These are phyloP conservation scores for Epiblema foenella DNA, from an alignment of 2,888 invertebrate genomes.

Conservation along the genomic window DNA sequence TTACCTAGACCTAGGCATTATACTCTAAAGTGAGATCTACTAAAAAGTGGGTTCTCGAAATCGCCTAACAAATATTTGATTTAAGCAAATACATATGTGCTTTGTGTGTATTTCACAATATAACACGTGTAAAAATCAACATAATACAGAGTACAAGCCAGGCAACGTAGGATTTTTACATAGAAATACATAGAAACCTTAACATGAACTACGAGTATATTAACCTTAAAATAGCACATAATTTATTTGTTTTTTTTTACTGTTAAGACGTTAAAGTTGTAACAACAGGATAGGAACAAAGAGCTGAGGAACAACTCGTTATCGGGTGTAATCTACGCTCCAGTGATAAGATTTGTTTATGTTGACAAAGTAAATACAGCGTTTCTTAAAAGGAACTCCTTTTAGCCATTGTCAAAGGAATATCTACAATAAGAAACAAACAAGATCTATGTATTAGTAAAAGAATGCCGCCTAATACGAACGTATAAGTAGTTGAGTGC, in stretches of 20 bases:
- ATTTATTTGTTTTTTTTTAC: not conserved
- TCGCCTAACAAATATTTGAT: conserved; percentile 8
- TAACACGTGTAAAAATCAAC: not conserved
- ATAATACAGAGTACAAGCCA: no score
- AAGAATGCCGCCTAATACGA: not conserved
- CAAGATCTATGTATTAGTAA: not conserved
- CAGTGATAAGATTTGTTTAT: conserved; percentile 41
- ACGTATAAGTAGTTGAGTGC: not conserved
- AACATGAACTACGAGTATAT: no score
- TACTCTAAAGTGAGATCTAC: no score
- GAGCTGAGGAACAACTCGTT: conserved; percentile 32
- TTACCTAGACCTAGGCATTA: no score
- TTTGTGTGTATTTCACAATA: not conserved
- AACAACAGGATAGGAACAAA: conserved; percentile 27
- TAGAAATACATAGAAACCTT: no score
- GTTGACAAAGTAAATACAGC: conserved; percentile 40
- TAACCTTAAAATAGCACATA: no score
- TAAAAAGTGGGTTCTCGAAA: no score
- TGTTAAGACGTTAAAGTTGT: not conserved
- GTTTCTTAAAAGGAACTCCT: conserved; percentile 35
- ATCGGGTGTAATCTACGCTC: conserved; percentile 39
- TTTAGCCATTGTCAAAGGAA: conserved; percentile 21
- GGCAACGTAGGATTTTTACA: no score
- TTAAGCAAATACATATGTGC: not conserved
- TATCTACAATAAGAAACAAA: conserved; percentile 13